A percentile compares a stretch with the other conserved stretches of the same genome.
Conservation (phyloP, 2,113 vertebrate species). For the Pachyramphus minor region DNA sequence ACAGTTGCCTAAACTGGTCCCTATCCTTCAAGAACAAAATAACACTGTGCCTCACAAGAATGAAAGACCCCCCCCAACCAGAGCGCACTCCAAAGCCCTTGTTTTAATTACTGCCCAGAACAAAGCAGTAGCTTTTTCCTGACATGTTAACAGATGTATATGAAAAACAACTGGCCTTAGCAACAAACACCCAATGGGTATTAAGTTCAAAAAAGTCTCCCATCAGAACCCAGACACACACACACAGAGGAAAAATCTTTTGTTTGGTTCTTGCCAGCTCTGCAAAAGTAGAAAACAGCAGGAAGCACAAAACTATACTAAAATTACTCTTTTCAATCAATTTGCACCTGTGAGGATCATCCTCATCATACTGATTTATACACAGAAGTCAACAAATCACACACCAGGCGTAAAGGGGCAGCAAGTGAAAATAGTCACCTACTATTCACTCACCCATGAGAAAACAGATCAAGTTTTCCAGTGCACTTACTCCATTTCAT, state of each 20-base stretch:
- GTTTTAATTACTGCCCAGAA: not conserved
- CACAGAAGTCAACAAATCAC: not conserved
- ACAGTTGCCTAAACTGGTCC: not conserved
- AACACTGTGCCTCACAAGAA: fast-evolving
- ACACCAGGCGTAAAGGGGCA: not conserved
- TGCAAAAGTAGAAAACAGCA: not conserved
- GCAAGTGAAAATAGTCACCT: not conserved
- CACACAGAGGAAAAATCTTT: not conserved
- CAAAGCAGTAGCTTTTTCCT: not conserved
- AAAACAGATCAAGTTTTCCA: not conserved
- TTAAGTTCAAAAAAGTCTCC: not conserved
- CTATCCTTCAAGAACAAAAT: not conserved
- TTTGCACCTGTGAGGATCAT: not conserved
- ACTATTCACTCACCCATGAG: not conserved
- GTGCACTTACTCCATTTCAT: not conserved
- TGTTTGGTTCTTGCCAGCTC: not conserved
- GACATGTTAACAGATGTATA: not conserved
- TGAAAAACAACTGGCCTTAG: not conserved
- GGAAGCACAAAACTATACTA: not conserved
- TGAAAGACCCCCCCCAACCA: fast-evolving
- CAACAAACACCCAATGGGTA: not conserved
- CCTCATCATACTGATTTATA: not conserved
- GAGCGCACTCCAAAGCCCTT: not conserved
- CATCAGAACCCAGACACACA: not conserved
- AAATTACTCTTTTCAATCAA: not conserved